Conservation (phyloP, 2,888 invertebrate species). For the Theodoxus fluviatilis region DNA sequence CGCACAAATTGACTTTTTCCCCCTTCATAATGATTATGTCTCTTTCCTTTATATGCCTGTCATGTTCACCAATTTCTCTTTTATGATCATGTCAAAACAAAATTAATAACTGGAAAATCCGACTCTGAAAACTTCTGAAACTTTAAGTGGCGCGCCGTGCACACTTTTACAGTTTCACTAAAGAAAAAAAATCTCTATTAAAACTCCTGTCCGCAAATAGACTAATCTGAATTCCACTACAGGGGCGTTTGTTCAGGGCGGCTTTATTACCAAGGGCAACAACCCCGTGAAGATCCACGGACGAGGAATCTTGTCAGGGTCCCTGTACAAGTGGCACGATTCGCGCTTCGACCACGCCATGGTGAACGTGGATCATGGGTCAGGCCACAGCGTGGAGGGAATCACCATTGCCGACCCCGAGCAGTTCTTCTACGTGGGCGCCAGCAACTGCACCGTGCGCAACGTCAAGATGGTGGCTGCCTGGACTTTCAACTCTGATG, state of each 20-base stretch:
- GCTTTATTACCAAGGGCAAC: conserved; percentile 24
- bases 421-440: conserved; percentile 20
- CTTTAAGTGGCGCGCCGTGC: no score
- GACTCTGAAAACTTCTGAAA: no score
- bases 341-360: conserved; percentile 16
- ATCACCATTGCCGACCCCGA: conserved; percentile 24
- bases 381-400: conserved; percentile 25
- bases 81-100: no score
- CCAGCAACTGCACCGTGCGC: conserved; percentile 15
- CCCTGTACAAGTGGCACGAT: conserved; percentile 25
- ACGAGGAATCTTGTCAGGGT: conserved; percentile 26
- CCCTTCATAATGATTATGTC: no score
- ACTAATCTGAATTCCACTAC: no score
- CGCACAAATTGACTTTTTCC: no score
- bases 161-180: no score
- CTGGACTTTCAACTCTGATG: conserved; percentile 30
- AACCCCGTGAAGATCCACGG: conserved; percentile 29
- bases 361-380: conserved; percentile 22
- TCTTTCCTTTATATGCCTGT: no score
- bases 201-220: no score
- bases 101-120: no score
- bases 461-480: conserved; percentile 28
- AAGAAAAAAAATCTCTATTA: no score
- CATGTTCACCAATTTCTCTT: no score
- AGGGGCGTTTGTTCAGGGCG: conserved; percentile 29